phyloP scores from a whole-genome alignment of 2,888 invertebrate genomes.

The Mythimna ferrago region DNA sequence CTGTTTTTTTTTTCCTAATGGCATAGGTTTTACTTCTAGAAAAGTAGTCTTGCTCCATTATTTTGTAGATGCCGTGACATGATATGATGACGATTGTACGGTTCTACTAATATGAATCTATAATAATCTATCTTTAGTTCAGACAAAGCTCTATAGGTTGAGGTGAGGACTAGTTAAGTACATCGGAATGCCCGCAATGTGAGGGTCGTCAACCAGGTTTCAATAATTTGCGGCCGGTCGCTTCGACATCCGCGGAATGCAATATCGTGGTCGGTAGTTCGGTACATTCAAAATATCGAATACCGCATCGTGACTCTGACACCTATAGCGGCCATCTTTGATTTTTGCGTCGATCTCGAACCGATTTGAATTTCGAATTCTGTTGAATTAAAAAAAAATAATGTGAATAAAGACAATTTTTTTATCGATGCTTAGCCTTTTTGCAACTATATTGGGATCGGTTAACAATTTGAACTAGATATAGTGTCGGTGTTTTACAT shows the following conservation, averaged over 20 bases:
- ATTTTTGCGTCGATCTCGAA: constrained; percentile 3
- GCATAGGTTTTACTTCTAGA: too few species aligned
- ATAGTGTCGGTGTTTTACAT: too few species aligned
- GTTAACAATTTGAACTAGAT: too few species aligned
- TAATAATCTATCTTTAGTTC: not conserved
- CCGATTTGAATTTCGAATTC: constrained; percentile 17
- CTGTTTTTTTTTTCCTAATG: not conserved
- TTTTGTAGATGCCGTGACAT: not conserved
- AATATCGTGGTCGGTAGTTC: constrained; percentile 49
- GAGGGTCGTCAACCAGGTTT: constrained; percentile 52
- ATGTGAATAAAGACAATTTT: not conserved
- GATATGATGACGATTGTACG: not conserved
- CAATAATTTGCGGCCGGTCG: constrained; percentile 59
- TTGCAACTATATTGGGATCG: too few species aligned
- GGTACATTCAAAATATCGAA: constrained; percentile 57
- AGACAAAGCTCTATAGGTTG: constrained; percentile 18
- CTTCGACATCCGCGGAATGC: constrained; percentile 55
- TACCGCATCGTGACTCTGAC: constrained; percentile 31
- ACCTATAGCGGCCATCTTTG: constrained; percentile 37
- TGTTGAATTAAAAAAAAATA: not conserved
- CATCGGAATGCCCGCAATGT: constrained; percentile 55
- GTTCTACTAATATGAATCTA: not conserved
- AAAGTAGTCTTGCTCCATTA: too few species aligned
- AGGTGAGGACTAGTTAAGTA: constrained; percentile 36
- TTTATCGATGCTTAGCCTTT: too few species aligned